phyloP scores from a whole-genome alignment of 2,797 vertebrate genomes.

The Leptoclinus maculatus region DNA sequence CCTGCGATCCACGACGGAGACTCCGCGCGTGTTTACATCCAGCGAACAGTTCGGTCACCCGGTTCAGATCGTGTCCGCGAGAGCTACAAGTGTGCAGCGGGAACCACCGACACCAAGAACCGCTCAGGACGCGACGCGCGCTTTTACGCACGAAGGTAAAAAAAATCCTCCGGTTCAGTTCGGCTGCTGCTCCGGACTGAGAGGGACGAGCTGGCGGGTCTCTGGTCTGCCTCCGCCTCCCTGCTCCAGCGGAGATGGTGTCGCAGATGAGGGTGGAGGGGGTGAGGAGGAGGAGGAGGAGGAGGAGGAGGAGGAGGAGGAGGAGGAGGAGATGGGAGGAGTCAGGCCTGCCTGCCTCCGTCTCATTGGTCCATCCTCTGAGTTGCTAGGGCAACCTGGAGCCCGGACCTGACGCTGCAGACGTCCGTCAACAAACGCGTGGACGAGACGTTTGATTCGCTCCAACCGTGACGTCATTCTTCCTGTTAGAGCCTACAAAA shows the following conservation, averaged over 20 bases:
- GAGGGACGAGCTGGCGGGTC: background rate
- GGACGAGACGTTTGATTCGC: background rate
- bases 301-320: background rate
- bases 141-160: constrained; percentile 21
- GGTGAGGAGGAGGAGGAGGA: background rate
- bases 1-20: background rate
- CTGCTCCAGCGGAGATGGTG: constrained; percentile 4
- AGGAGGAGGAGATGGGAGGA: background rate
- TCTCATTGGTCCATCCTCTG: constrained; percentile 63
- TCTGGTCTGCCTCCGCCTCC: constrained; percentile 8
- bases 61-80: background rate
- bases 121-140: constrained; percentile 10
- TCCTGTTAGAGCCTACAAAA: constrained; percentile 19
- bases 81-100: background rate
- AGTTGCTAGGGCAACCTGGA: constrained; percentile 78
- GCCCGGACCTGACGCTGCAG: constrained; percentile 47
- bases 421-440: constrained; percentile 50
- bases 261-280: background rate
- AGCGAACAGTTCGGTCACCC: background rate
- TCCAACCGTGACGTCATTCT: background rate
- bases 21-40: background rate
- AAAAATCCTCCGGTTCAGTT: background rate
- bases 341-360: background rate
- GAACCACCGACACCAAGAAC: background rate
- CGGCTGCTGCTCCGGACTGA: constrained; percentile 3